Evolutionary conservation across 2,797 vertebrate species (phyloP).

Genomic region (Serranus cabrilla): DNA sequence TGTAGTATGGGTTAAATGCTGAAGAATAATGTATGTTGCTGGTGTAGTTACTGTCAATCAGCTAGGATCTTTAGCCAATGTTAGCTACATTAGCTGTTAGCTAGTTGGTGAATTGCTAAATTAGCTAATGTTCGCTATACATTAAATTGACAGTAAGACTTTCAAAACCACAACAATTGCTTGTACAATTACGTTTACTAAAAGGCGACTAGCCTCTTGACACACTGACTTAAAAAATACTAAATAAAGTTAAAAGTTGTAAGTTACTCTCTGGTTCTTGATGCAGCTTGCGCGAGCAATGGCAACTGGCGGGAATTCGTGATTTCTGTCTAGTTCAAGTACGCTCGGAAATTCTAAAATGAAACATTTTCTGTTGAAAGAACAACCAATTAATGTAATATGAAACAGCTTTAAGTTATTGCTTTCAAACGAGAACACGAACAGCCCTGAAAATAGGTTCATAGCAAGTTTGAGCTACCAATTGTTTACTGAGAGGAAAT

Average conservation of each 20-base stretch:
- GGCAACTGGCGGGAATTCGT: conserved; percentile 55
- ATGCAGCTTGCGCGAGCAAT: background rate
- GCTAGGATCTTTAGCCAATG: background rate
- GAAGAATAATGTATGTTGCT: background rate
- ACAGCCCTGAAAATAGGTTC: background rate
- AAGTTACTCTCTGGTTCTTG: fast-evolving
- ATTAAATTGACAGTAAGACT: background rate
- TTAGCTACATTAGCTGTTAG: background rate
- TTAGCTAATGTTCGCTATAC: background rate
- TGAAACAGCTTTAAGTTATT: background rate
- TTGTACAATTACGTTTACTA: background rate
- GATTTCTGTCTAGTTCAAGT: conserved; percentile 8
- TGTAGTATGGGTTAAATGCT: background rate
- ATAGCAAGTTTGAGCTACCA: too few relatives aligned
- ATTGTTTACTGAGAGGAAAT: background rate
- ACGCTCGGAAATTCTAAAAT: conserved; percentile 17
- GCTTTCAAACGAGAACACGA: background rate
- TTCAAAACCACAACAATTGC: background rate
- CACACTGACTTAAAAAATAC: background rate
- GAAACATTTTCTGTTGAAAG: fast-evolving
- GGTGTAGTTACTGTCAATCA: background rate
- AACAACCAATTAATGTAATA: fast-evolving
- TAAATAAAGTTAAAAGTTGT: fast-evolving
- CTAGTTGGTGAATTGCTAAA: background rate
- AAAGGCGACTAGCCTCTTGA: fast-evolving